phyloP scores from a whole-genome alignment of 37 sponge, comb jelly and placozoan genomes.

The Geodia barretti region DNA sequence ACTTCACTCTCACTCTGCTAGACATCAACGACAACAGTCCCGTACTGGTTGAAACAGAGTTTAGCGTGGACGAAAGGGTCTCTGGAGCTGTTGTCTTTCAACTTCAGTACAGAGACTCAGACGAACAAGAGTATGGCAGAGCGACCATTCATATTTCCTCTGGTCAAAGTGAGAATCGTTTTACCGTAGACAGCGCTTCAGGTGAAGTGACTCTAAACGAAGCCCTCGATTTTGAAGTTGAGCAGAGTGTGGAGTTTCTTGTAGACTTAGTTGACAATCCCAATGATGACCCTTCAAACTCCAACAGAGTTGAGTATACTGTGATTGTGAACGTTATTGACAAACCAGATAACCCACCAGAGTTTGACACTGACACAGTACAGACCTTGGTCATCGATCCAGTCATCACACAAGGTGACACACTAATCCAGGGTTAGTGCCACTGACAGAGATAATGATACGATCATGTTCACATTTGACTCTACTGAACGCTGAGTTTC shows the following conservation, averaged over 20 bases:
- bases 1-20: constrained; percentile 1
- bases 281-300: not conserved
- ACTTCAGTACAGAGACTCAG: constrained; percentile 20
- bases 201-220: not conserved
- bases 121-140: constrained; percentile 6
- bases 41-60: constrained; percentile 7
- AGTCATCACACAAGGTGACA: constrained; percentile 2
- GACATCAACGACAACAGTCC: constrained; percentile 70
- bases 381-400: constrained; percentile 12
- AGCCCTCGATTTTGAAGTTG: constrained; percentile 49
- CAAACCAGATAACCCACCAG: constrained; percentile 43
- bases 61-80: constrained; percentile 19
- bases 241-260: not conserved
- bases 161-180: not conserved
- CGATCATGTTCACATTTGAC: constrained; percentile 19
- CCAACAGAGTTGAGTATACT: not conserved
- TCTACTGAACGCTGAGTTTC: not conserved
- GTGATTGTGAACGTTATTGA: constrained; percentile 19
- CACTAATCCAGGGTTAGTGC: constrained; percentile 14
- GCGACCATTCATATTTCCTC: not conserved
- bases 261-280: not conserved
- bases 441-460: constrained; percentile 25
- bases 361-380: not conserved
- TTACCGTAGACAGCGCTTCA: not conserved
- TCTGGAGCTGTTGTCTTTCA: not conserved